phyloP scores from a whole-genome alignment of 2,888 invertebrate genomes.

The Acrobeloides nanus region DNA sequence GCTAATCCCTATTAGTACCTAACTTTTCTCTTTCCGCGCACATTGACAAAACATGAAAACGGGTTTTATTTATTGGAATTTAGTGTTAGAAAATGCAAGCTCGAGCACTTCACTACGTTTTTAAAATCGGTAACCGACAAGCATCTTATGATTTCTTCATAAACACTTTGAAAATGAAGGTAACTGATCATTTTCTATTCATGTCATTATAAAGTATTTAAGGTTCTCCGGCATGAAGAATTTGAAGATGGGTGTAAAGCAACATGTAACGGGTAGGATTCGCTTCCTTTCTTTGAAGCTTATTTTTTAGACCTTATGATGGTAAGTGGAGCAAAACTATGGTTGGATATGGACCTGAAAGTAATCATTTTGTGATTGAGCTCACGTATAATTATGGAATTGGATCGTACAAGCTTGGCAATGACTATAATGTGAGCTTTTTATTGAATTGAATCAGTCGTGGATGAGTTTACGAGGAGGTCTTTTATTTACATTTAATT shows the following conservation, averaged over 20 bases:
- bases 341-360: constrained; percentile 94
- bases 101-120: constrained; percentile 87
- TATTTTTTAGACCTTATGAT: constrained; percentile 73
- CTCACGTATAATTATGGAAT: constrained; percentile 95
- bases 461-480: too few species aligned
- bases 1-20: too few species aligned
- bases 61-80: too few species aligned
- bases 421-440: constrained; percentile 67
- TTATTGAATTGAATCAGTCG: not conserved
- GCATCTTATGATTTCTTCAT: constrained; percentile 79
- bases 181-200: constrained; percentile 57
- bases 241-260: constrained; percentile 94
- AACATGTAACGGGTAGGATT: constrained; percentile 81
- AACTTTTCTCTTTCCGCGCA: too few species aligned
- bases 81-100: constrained; percentile 10
- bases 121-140: constrained; percentile 83
- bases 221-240: constrained; percentile 75
- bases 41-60: too few species aligned
- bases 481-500: too few species aligned
- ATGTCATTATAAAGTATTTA: constrained; percentile 16
- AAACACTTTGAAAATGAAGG: constrained; percentile 88
- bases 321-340: constrained; percentile 98
- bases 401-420: constrained; percentile 75
- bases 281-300: not conserved
- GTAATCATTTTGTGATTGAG: constrained; percentile 86